These are phyloP conservation scores for Halcyon chelicuti DNA, from an alignment of 2,797 vertebrate species.

Conservation along the genomic window DNA sequence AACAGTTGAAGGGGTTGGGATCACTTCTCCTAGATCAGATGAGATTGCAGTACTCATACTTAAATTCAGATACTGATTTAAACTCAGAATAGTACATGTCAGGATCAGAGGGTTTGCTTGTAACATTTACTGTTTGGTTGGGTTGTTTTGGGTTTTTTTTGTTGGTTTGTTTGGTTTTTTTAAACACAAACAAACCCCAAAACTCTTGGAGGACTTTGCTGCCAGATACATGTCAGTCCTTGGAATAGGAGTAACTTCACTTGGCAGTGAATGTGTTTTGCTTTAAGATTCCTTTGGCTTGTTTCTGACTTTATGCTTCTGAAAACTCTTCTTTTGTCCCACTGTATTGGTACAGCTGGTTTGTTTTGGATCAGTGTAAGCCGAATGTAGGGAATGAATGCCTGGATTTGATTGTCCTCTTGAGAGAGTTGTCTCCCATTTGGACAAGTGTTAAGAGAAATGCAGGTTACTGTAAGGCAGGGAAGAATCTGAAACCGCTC, in stretches of 20 bases:
- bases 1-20: not conserved
- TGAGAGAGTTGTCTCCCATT: not conserved
- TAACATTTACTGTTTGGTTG: not conserved
- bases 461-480: not conserved
- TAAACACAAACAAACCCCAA: not conserved
- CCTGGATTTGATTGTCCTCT: not conserved
- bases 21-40: not conserved
- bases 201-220: not conserved
- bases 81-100: not conserved
- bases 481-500: not conserved
- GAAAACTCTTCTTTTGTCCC: not conserved
- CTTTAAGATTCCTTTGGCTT: not conserved
- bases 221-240: not conserved
- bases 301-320: not conserved
- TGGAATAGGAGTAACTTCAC: not conserved
- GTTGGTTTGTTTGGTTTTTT: too few relatives aligned
- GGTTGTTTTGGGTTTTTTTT: not conserved
- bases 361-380: not conserved
- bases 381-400: not conserved
- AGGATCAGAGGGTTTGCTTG: not conserved
- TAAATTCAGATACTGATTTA: too few relatives aligned
- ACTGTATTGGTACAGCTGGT: not conserved
- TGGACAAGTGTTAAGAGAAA: not conserved
- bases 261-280: conserved; percentile 1
- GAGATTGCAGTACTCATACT: not conserved